Evolutionary conservation across 2,888 invertebrate species (phyloP).

Genomic region (Craniophora ligustri): DNA sequence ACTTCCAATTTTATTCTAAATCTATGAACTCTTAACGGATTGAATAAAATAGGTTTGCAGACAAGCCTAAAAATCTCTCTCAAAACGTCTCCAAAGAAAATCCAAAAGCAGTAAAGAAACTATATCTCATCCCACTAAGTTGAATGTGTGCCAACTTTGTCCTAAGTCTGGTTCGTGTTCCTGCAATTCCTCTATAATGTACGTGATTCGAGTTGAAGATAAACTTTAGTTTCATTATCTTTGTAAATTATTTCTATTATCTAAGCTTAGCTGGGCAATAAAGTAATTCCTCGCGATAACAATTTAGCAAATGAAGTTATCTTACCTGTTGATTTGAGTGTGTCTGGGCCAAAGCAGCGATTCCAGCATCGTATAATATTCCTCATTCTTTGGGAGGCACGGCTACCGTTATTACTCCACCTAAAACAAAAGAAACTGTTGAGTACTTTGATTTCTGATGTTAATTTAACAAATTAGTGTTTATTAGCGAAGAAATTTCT

Average conservation of each 20-base stretch:
- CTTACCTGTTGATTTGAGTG: constrained; percentile 81
- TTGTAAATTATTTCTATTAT: constrained; percentile 38
- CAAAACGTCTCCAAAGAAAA: background rate
- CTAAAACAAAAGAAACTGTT: constrained; percentile 69
- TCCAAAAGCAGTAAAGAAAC: background rate
- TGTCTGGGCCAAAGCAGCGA: constrained; percentile 77
- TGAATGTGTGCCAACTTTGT: constrained; percentile 38
- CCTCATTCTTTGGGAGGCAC: constrained; percentile 85
- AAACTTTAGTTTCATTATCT: constrained; percentile 32
- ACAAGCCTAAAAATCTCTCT: background rate
- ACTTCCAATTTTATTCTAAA: no score
- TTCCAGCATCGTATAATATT: constrained; percentile 82
- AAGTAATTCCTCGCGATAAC: constrained; percentile 31
- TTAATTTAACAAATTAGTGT: constrained; percentile 66
- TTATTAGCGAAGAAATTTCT: constrained; percentile 73
- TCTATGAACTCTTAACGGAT: background rate
- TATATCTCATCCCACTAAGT: constrained; percentile 31
- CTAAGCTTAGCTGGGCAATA: constrained; percentile 21
- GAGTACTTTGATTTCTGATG: constrained; percentile 29
- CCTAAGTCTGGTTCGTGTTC: constrained; percentile 32
- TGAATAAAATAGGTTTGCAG: background rate
- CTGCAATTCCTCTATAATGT: constrained; percentile 40
- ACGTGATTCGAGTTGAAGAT: constrained; percentile 42
- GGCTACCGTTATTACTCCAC: constrained; percentile 64
- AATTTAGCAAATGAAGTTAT: constrained; percentile 7